Base-by-base conservation (phyloP, 2,888 invertebrate genomes). In the Nemapogon koenigi region DNA sequence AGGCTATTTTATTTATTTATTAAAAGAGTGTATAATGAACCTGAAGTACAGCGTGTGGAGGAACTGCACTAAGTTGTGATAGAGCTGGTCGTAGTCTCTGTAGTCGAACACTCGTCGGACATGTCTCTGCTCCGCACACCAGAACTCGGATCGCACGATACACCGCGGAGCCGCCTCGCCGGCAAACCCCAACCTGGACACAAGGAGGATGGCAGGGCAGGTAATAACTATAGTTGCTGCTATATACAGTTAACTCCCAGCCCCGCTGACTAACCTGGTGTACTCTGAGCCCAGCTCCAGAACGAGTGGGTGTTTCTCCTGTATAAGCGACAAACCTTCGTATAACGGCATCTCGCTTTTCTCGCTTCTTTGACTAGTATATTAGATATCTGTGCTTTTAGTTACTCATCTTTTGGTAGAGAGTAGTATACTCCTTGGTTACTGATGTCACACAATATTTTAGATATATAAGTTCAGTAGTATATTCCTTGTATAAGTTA, bases 271-370 rank as follows among this genome's bases (percentile, higher is more conserved):
- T 81, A 79, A 96, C 95, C 96, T 97, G 1, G 96, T 95, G 56
- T 91, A 97, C 14, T 92, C 92, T 28, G 85, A 82, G 33, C 97
- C 97, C 44, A 97, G 87, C 60, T 97, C 97, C 43, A 97, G 63
- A 11, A 97, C 90, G 1, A 96, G 89, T 10, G 91, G 89, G 55
- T 91, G 89, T 62, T 95, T 95, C 52, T 96, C 95, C 50, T 89
- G 88, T 51, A 90, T 85, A 32, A 89, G 83, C 31, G 84, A 83
- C 43, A 88, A 83, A 10, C 89, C 89, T 72, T 95, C 94, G 58
- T 90, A 94, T 2, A 91, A 66, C 15, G 89, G 85, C 90, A 90
- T 90, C 53, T 49, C 68, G 14, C n/a, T n/a, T n/a, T n/a, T n/a
- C n/a, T n/a, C n/a, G n/a, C n/a, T n/a, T n/a, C n/a, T n/a, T n/a